Evolutionary conservation across 2,113 vertebrate genomes (phyloP).

Genomic region (Laticauda colubrina): DNA sequence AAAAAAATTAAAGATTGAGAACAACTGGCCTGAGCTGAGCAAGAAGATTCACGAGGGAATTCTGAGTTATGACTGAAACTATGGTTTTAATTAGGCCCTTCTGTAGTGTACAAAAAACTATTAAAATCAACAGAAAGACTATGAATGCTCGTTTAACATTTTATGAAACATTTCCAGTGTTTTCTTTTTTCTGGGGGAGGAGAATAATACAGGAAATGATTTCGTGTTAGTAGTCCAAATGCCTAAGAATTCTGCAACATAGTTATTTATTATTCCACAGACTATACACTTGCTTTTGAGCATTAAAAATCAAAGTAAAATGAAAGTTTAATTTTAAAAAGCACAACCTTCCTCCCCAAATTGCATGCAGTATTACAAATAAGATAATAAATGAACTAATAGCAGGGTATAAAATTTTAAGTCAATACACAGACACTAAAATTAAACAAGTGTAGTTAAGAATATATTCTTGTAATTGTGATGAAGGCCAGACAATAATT

Average conservation of each 20-base stretch:
- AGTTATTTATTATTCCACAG: background rate
- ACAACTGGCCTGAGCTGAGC: background rate
- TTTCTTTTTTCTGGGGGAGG: background rate
- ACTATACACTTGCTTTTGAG: background rate
- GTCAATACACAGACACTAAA: background rate
- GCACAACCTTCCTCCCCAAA: background rate
- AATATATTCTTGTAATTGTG: background rate
- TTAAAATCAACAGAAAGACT: constrained; percentile 2
- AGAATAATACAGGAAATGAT: background rate
- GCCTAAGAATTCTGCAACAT: background rate
- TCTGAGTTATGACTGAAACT: constrained; percentile 5
- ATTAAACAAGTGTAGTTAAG: background rate
- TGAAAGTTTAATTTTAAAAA: background rate
- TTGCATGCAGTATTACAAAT: background rate
- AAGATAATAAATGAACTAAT: background rate
- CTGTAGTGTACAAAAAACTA: background rate
- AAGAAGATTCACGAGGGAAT: constrained; percentile 16
- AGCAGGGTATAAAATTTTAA: background rate
- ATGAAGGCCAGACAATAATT: background rate
- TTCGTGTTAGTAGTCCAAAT: background rate
- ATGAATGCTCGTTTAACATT: background rate
- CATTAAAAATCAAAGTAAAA: background rate
- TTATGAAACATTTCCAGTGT: constrained; percentile 6
- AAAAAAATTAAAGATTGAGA: constrained; percentile 28
- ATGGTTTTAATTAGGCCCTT: constrained; percentile 20